These are phyloP conservation scores for Eulithis testata DNA, from an alignment of 2,888 invertebrate genomes.

Conservation along the genomic window DNA sequence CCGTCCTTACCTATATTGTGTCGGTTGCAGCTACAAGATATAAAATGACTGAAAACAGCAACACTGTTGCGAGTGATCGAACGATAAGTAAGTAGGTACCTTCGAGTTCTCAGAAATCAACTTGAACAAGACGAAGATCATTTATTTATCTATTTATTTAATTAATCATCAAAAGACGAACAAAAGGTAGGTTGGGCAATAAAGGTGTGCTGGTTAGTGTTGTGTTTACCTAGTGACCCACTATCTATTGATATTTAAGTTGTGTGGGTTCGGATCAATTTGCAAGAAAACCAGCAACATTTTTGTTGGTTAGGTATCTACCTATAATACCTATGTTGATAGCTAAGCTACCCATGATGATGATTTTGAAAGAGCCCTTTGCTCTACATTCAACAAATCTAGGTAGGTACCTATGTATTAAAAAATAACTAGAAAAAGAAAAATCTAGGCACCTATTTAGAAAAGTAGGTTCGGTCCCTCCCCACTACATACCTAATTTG, in stretches of 20 bases:
- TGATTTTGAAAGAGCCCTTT: no score
- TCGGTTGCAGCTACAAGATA: constrained; percentile 1
- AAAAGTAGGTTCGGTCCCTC: no score
- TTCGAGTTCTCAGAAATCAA: constrained; percentile 1
- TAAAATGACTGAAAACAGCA: constrained; percentile 6
- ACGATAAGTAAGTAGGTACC: neutral
- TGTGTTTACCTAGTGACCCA: neutral
- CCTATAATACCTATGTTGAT: no score
- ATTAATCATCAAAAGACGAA: neutral
- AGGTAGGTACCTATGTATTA: no score
- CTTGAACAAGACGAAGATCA: neutral
- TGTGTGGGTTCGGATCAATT: no score
- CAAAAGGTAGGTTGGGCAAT: neutral
- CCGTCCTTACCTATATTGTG: constrained; percentile 14
- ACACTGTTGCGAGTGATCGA: constrained; percentile 8
- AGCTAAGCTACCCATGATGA: no score
- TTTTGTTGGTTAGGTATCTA: neutral
- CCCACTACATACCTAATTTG: neutral
- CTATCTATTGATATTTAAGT: neutral
- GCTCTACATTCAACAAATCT: no score
- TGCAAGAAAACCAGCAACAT: no score
- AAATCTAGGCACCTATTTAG: no score
- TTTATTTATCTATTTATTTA: no score
- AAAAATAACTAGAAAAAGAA: no score
- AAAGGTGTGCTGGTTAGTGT: neutral